Evolutionary conservation across 2,113 vertebrate species (phyloP).

Genomic region (Toxostoma redivivum): DNA sequence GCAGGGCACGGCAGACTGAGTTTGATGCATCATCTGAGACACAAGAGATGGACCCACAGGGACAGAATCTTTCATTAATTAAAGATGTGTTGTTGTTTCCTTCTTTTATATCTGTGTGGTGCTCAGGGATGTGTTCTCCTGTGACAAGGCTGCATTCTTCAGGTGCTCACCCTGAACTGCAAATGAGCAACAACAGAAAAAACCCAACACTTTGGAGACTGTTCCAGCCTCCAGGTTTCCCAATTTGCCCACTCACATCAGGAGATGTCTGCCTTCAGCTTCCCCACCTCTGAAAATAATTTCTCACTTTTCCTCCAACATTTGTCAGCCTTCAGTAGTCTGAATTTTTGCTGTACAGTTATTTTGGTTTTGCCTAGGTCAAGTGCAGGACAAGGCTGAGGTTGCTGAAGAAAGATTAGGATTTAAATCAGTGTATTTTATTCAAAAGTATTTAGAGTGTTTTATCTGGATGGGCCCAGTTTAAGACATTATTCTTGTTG

Average conservation of each 20-base stretch:
- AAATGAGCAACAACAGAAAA: neutral
- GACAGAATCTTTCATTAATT: neutral
- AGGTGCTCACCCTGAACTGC: neutral
- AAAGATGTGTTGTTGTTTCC: neutral
- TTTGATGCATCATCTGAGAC: neutral
- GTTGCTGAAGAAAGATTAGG: neutral
- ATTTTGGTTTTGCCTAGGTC: neutral
- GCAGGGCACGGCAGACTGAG: neutral
- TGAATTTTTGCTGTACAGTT: neutral
- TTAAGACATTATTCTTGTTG: neutral
- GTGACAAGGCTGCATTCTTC: neutral
- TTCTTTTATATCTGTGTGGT: neutral
- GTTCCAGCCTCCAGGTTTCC: neutral
- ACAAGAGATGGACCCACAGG: neutral
- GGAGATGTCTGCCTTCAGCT: neutral
- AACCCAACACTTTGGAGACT: neutral
- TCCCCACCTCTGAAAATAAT: neutral
- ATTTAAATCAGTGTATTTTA: neutral
- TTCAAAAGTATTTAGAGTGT: neutral
- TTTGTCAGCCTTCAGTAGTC: neutral
- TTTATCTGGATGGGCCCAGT: neutral
- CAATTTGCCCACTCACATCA: neutral
- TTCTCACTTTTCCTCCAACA: neutral
- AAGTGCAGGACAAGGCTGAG: neutral
- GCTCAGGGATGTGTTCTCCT: neutral